Conservation (phyloP, 2,888 invertebrate genomes). For the Ectobius pallidus region DNA sequence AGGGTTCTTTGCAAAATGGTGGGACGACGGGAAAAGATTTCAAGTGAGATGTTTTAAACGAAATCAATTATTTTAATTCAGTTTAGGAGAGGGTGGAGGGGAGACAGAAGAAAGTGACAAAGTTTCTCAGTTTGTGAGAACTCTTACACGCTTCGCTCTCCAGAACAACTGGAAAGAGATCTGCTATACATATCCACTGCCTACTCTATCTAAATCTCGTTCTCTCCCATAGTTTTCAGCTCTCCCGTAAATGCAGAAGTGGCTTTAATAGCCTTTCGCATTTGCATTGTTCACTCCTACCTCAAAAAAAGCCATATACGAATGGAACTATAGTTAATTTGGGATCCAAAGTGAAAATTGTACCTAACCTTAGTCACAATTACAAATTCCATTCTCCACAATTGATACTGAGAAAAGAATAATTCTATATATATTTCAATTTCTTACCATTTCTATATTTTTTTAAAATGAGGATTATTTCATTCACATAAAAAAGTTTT, state of each 20-base stretch:
- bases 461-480: too few species aligned
- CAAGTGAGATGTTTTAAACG: conserved; percentile 34
- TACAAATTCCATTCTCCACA: too few species aligned
- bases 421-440: too few species aligned
- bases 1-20: conserved; percentile 13
- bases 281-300: too few species aligned
- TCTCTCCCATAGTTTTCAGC: not conserved
- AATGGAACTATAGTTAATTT: too few species aligned
- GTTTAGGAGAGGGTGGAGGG: conserved; percentile 6
- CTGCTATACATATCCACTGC: not conserved
- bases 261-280: not conserved
- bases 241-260: not conserved
- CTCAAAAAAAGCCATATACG: too few species aligned
- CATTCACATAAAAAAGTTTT: too few species aligned
- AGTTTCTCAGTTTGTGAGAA: conserved; percentile 27
- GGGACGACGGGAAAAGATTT: conserved; percentile 22
- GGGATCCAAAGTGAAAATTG: too few species aligned
- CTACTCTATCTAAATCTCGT: not conserved
- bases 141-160: not conserved
- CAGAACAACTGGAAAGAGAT: not conserved
- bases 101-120: conserved; percentile 26
- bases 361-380: too few species aligned
- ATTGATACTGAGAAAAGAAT: too few species aligned
- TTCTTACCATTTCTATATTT: too few species aligned
- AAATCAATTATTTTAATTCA: conserved; percentile 40